Conservation (phyloP, 2,797 vertebrate species). For the Scolopax bukidnonensis region DNA sequence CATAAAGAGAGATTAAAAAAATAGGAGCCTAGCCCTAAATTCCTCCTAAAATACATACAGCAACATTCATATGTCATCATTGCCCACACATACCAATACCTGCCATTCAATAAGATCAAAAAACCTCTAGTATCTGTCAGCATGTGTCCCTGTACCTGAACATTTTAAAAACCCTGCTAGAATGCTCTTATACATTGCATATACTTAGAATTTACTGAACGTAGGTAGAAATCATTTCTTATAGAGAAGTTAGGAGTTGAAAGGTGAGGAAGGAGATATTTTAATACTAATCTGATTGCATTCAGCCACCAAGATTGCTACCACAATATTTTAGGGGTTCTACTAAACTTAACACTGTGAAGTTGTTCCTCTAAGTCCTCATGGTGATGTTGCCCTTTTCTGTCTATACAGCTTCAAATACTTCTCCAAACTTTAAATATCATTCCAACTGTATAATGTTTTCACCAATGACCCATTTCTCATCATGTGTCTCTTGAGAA, state of each 20-base stretch:
- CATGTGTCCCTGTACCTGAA: not conserved
- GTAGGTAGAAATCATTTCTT: conserved; percentile 3
- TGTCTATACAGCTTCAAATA: not conserved
- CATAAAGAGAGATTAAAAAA: not conserved
- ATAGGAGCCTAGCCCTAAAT: not conserved
- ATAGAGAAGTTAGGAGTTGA: conserved; percentile 12
- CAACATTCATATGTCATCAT: not conserved
- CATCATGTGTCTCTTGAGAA: not conserved
- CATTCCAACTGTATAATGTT: not conserved
- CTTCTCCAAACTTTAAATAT: not conserved
- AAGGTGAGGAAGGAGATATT: not conserved
- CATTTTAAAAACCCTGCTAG: not conserved
- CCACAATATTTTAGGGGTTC: not conserved
- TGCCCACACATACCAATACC: not conserved
- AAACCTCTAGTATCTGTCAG: not conserved
- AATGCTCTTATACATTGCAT: not conserved
- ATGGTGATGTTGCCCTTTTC: not conserved
- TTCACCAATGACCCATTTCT: not conserved
- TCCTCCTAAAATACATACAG: not conserved
- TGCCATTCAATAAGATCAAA: not conserved
- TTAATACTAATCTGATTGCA: conserved; percentile 30
- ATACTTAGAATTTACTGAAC: conserved; percentile 10
- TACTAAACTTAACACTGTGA: not conserved
- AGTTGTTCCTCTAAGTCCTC: not conserved
- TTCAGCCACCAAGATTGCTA: conserved; percentile 4